Base-by-base conservation (phyloP, 2,888 invertebrate species). In the Terebella lapidaria region DNA sequence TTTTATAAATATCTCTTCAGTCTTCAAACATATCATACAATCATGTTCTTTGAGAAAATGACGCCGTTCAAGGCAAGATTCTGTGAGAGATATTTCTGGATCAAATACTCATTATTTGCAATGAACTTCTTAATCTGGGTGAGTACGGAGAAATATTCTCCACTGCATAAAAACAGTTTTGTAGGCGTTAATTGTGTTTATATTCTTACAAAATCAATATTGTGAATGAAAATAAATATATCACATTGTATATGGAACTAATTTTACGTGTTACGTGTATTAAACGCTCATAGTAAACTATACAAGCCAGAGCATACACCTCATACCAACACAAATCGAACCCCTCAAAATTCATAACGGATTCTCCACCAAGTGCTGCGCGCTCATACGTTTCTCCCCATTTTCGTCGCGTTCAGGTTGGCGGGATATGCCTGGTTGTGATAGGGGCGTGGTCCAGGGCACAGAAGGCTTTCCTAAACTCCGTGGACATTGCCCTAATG, bases 91-190 rank as follows among this genome's bases (percentile, higher is more conserved):
- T 60, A 58, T 55, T 65, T 62, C 60, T 68, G 68, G 67, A 52
- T 64, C 35, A 70, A 70, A 27, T 71, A 71, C 58, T 54, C 58
- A 24, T 59, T 71, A 15, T 71, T 71, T 54, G 58, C 62, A 58
- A 63, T 70, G 59, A 71, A 70, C 59, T 70, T 71, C 49, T 42
- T 70, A 10, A 60, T 70, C n/a, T 71, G 70, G 70, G 71, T 70
- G 56, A 60, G 70, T 60, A 22, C 10, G 18, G 10, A 35, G 10
- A 35, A 15, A 35, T 35, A 35, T 35, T 35, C 10, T 35, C n/a
- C n/a, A n/a, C n/a, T n/a, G n/a, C n/a, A n/a, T n/a, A n/a, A n/a
- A n/a, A n/a, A n/a, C n/a, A n/a, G n/a, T n/a, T n/a, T n/a, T n/a
- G n/a, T n/a, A n/a, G n/a, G n/a, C n/a, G n/a, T n/a, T n/a, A n/a